Evolutionary conservation across 2,113 vertebrate genomes (phyloP).

Genomic region (Probosciger aterrimus): DNA sequence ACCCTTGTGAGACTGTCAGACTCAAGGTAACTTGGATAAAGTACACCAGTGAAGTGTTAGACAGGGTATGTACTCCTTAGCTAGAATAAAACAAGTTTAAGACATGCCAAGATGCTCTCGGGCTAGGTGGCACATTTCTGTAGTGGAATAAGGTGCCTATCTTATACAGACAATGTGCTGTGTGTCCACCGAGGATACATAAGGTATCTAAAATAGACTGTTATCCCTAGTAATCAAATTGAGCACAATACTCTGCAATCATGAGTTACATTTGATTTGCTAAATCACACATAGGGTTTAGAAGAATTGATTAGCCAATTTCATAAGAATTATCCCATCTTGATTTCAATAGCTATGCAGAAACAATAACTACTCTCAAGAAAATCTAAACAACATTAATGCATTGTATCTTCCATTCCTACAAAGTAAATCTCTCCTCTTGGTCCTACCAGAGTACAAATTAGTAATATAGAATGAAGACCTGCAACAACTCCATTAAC

Average conservation of each 20-base stretch:
- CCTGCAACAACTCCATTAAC: background rate
- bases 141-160: background rate
- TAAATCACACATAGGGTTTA: background rate
- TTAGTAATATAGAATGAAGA: background rate
- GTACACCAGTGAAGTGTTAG: background rate
- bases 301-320: background rate
- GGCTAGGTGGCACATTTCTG: background rate
- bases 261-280: background rate
- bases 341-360: background rate
- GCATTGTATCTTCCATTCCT: background rate
- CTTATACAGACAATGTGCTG: background rate
- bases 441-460: background rate
- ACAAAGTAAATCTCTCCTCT: background rate
- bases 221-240: background rate
- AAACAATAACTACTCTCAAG: background rate
- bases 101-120: background rate
- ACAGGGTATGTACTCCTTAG: background rate
- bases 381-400: background rate
- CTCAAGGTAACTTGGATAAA: background rate
- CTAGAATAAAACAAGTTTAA: background rate
- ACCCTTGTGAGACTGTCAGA: background rate
- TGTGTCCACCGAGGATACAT: background rate
- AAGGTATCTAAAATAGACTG: background rate
- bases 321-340: background rate
- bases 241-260: background rate